Base-by-base conservation (phyloP, 2,797 vertebrate species). In the Epinephelus coioides region DNA sequence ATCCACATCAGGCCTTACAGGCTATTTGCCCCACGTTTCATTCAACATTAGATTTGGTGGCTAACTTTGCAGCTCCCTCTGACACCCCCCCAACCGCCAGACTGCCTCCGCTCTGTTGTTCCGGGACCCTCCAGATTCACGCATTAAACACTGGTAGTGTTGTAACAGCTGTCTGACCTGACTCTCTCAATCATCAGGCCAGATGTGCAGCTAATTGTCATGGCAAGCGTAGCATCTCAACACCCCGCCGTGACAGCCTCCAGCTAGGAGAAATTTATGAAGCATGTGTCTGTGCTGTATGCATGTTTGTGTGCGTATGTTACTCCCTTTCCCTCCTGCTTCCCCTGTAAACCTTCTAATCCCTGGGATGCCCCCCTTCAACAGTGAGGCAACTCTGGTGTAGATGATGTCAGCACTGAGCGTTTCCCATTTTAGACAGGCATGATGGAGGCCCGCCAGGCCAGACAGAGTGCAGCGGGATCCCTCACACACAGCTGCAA, bases 171-270 rank as follows among this genome's bases (percentile, higher is more conserved):
- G 91, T 85, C 78, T 87, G 62, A 62, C 9, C 74, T 25, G 3
- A 78, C 82, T 76, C 78, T 40, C 86, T 88, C 79, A 68, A 81
- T 91, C 89, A 90, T 68, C 55, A 6, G 67, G 78, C 90, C 90
- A 92, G 88, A 92, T 93, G 92, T 91, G 85, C 86, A 17, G 70
- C 82, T 92, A 91, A 93, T 91, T 90, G 86, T 89, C 80, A 78
- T 73, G 80, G 83, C 80, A 88, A 69, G 84, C 70, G 4, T 78
- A 13, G 63, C 76, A 74, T 87, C 69, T 75, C 61, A 19, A 81
- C 67, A 54, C 64, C 81, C 76, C 0, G 44, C 67, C 8, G 64
- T 72, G 82, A 87, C 87, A 81, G 83, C 90, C 84, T 76, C 81
- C 83, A 79, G 90, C 84, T 63, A 0, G 40, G 53, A 27, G 64